A percentile compares a stretch with the other conserved stretches of the same genome.
Conservation (phyloP, 2,888 invertebrate species). For the Drosophila mayaguana region DNA sequence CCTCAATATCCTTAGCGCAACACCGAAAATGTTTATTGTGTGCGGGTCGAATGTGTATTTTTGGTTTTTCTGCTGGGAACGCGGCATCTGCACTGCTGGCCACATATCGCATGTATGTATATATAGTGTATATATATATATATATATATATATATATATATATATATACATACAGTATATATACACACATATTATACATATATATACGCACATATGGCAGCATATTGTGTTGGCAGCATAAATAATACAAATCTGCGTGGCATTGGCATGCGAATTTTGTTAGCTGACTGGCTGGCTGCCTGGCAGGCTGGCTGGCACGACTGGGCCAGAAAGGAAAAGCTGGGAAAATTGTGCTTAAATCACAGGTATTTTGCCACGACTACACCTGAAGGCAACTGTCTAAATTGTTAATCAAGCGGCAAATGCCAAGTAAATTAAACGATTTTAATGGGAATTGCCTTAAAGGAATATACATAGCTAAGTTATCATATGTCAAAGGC, state of each 20-base stretch:
- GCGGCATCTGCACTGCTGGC: slow-evolving; percentile 47
- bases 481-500: background rate
- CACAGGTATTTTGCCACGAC: slow-evolving; percentile 11
- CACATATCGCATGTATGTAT: slow-evolving; percentile 10
- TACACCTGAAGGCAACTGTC: slow-evolving; percentile 17
- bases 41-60: slow-evolving; percentile 49
- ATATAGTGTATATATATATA: background rate
- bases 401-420: slow-evolving; percentile 20
- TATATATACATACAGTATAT: background rate
- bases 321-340: slow-evolving; percentile 3
- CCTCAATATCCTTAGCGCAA: slow-evolving; percentile 22
- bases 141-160: background rate
- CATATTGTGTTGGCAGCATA: slow-evolving; percentile 56
- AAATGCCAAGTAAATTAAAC: slow-evolving; percentile 21
- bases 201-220: slow-evolving; percentile 35
- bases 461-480: background rate
- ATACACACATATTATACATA: slow-evolving; percentile 6
- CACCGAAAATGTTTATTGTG: slow-evolving; percentile 49
- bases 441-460: background rate
- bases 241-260: slow-evolving; percentile 61
- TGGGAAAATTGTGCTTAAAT: slow-evolving; percentile 7
- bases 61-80: slow-evolving; percentile 52
- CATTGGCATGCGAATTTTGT: slow-evolving; percentile 47
- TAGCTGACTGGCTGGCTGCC: slow-evolving; percentile 23
- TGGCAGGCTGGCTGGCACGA: slow-evolving; percentile 8